Evolutionary conservation across 2,113 vertebrate species (phyloP), one percentile per base, ranked within the genome.

Genomic region (Paramormyrops kingsleyae): DNA sequence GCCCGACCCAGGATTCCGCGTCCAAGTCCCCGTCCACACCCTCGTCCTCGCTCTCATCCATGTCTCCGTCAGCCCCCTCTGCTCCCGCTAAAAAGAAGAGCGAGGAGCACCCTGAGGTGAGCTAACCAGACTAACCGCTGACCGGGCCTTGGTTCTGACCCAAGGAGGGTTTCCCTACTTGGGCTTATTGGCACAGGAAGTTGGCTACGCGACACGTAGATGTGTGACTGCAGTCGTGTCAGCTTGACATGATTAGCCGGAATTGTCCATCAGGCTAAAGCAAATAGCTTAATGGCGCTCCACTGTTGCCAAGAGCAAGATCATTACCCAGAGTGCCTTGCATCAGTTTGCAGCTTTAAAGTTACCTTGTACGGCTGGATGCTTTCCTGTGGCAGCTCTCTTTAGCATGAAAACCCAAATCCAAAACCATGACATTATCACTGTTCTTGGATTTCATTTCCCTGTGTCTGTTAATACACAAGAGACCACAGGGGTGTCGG

Each of bases 41-140:
- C 47, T 49, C 24, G 9, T 84, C 39, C 44, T 70, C 10, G 27
- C 62, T 70, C n/a, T 31, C 27, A 70, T 70, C 62, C 74, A 31
- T 13, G 5, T 49, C 44, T 17, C 10, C 24, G n/a, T 47, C 83
- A 27, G 83, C 85, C 49, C 85, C 92, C 0, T 94, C 94, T 85
- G 94, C 95, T 91, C 96, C 97, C 88, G 93, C 96, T 93, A 96
- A 93, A 95, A 97, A 96, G 95, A 97, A 95, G 93, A 96, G 94
- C 92, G 96, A 97, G 31, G 95, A 97, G 53, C 96, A 96, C 91
- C 95, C 95, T 0, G 95, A 97, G 96, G 96, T 97, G 93, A 91
- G 90, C 5, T 17, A 9, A 24, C 24, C 0, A 21, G 35, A 21
- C 19, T 12, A 8, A 21, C n/a, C 3, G 13, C 56, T 5, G 5